Conservation (phyloP, 2,113 vertebrate genomes). For the Thunnus thynnus region DNA sequence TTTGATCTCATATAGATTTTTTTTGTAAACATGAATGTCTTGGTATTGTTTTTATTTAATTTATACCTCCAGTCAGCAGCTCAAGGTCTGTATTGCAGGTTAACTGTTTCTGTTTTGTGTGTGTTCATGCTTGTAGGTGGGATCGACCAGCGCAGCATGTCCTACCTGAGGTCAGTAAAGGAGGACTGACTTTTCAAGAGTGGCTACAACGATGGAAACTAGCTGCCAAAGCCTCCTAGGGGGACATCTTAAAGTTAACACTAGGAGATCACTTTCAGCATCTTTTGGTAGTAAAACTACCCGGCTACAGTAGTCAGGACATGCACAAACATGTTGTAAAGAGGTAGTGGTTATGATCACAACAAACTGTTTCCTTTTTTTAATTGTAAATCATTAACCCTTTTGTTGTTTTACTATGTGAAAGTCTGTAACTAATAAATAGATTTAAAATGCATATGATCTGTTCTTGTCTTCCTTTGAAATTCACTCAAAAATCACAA, state of each 20-base stretch:
- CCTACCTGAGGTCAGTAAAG: slow-evolving; percentile 75
- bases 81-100: neutral
- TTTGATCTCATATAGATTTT: neutral
- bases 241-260: neutral
- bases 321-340: neutral
- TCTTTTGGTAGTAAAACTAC: slow-evolving; percentile 13
- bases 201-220: slow-evolving; percentile 87
- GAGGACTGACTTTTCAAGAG: slow-evolving; percentile 83
- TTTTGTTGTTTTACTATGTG: slow-evolving; percentile 6
- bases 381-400: neutral
- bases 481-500: neutral
- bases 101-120: slow-evolving; percentile 34
- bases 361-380: neutral
- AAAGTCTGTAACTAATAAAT: slow-evolving; percentile 53
- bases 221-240: slow-evolving; percentile 71
- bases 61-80: neutral
- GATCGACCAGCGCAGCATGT: slow-evolving; percentile 85
- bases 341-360: neutral
- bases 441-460: neutral
- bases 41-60: neutral
- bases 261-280: slow-evolving; percentile 1
- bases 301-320: neutral
- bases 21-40: neutral
- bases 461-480: slow-evolving; percentile 8
- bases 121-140: slow-evolving; percentile 82